phyloP scores from a whole-genome alignment of 1,140 invertebrate species.

The Tetraneura akinire region DNA sequence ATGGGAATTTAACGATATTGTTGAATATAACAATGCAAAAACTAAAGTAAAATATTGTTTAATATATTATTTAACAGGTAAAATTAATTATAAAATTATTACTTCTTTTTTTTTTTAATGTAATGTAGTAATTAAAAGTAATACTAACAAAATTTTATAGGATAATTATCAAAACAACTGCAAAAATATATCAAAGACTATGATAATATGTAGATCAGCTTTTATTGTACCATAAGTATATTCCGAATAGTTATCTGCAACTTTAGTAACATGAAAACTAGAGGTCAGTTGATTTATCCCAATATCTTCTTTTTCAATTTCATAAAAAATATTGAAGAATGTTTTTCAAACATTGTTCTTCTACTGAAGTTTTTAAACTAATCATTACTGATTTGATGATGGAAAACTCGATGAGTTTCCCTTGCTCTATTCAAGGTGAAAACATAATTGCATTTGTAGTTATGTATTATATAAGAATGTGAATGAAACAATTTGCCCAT shows the following conservation, averaged over 20 bases:
- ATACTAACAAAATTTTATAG: too few relatives aligned
- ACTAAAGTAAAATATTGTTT: background rate
- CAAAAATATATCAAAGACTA: too few relatives aligned
- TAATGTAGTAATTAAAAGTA: too few relatives aligned
- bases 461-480: too few relatives aligned
- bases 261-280: background rate
- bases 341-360: background rate
- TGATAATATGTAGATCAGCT: background rate
- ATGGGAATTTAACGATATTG: background rate
- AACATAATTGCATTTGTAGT: too few relatives aligned
- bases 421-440: background rate
- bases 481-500: too few relatives aligned
- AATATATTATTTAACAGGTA: background rate
- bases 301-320: background rate
- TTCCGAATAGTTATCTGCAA: background rate
- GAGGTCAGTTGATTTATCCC: background rate
- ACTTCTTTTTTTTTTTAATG: too few relatives aligned
- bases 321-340: background rate
- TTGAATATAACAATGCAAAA: background rate
- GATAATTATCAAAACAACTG: too few relatives aligned
- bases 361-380: background rate
- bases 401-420: background rate
- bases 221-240: background rate
- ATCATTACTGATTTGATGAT: background rate
- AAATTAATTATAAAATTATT: too few relatives aligned